phyloP scores from a whole-genome alignment of 2,888 invertebrate species.

The Scaptomyza parva region DNA sequence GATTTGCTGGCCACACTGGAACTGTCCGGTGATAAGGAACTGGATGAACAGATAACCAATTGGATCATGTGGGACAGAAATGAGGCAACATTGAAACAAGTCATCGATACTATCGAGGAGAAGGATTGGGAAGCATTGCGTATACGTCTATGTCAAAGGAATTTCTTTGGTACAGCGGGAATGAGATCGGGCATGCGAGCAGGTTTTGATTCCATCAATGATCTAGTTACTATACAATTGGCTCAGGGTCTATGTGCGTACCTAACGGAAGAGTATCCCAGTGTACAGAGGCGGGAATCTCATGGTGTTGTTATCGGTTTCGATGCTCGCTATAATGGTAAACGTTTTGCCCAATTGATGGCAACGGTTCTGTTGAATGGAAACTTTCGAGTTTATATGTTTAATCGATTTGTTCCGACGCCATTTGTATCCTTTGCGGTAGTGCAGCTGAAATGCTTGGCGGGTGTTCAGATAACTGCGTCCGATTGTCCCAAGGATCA shows the following conservation, averaged over 20 bases:
- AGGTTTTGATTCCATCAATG: constrained; percentile 97
- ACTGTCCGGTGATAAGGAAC: constrained; percentile 81
- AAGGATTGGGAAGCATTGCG: constrained; percentile 86
- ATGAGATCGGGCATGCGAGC: constrained; percentile 96
- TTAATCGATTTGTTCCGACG: constrained; percentile 93
- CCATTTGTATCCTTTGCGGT: constrained; percentile 97
- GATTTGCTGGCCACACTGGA: constrained; percentile 47
- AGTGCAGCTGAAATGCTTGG: constrained; percentile 89
- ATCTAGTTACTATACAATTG: constrained; percentile 97
- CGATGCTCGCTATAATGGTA: constrained; percentile 96
- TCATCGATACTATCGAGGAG: constrained; percentile 87
- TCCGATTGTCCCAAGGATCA: constrained; percentile 98
- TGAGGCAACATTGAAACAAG: constrained; percentile 88
- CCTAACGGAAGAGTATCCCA: constrained; percentile 87
- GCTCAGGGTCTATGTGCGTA: constrained; percentile 94
- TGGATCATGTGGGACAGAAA: constrained; percentile 93
- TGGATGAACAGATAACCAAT: constrained; percentile 89
- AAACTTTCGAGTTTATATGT: constrained; percentile 92
- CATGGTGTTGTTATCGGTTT: constrained; percentile 95
- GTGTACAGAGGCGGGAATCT: constrained; percentile 85
- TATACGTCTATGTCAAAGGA: constrained; percentile 88
- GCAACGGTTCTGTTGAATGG: constrained; percentile 92
- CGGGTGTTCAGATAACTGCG: constrained; percentile 97
- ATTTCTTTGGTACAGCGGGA: constrained; percentile 97
- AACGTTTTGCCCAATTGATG: constrained; percentile 91